These are phyloP conservation scores for Thermophis baileyi DNA, from an alignment of 2,113 vertebrate species.

Conservation along the genomic window DNA sequence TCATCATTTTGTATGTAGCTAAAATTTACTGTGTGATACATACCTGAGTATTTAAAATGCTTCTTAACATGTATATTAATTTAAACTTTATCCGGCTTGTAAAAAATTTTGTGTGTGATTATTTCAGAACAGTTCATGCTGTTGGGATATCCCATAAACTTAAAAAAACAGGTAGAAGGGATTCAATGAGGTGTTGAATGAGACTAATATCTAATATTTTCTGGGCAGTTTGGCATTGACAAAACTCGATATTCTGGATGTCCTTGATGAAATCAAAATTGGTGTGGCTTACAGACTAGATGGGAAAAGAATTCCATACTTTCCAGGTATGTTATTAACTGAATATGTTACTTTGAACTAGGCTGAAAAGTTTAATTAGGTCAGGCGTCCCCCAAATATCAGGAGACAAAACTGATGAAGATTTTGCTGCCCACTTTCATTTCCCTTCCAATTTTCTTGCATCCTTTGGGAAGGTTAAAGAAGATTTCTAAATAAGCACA, in stretches of 20 bases:
- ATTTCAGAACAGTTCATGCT: background rate
- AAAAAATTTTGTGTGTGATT: background rate
- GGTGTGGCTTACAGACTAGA: conserved; percentile 91
- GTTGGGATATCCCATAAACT: background rate
- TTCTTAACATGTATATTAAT: background rate
- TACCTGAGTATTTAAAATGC: background rate
- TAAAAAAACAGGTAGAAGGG: background rate
- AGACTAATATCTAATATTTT: conserved; percentile 28
- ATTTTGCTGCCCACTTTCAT: background rate
- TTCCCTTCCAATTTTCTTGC: background rate
- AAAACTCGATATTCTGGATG: conserved; percentile 95
- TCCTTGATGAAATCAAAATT: conserved; percentile 92
- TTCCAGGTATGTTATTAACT: conserved; percentile 80
- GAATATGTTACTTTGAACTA: background rate
- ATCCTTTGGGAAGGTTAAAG: background rate
- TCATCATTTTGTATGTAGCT: background rate
- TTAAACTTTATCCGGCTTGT: background rate
- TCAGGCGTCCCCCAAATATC: background rate
- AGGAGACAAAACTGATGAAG: background rate
- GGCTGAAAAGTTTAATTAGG: background rate
- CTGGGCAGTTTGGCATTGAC: conserved; percentile 88
- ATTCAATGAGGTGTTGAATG: conserved; percentile 5
- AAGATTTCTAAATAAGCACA: background rate
- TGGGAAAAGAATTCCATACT: conserved; percentile 93
- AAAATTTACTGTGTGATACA: background rate